These are phyloP conservation scores for Pentamera pediparva DNA, from an alignment of 53 echinoderm and acorn worm species.

Conservation along the genomic window DNA sequence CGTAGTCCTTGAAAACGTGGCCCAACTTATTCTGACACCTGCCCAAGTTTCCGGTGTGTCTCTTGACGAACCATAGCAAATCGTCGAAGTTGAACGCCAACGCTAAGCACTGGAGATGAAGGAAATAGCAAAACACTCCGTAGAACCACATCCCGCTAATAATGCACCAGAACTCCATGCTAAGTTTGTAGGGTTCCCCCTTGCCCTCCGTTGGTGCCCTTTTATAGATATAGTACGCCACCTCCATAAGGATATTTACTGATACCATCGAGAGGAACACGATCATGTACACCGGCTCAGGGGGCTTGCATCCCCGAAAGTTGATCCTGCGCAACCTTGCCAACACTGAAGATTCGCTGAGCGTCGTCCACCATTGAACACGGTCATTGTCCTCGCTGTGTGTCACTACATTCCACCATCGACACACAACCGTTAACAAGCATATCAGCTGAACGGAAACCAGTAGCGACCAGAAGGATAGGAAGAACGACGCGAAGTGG, in stretches of 20 bases:
- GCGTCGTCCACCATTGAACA: background rate
- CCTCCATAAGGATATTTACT: background rate
- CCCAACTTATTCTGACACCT: background rate
- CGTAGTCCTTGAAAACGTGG: background rate
- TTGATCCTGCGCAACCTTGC: background rate
- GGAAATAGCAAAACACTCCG: constrained; percentile 5
- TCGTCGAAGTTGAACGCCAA: background rate
- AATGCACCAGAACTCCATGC: background rate
- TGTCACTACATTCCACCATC: background rate
- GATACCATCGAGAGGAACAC: background rate
- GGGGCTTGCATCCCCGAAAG: background rate
- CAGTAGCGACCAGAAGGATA: background rate
- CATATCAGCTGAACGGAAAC: background rate
- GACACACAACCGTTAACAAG: background rate
- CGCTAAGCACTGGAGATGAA: background rate
- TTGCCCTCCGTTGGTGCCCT: background rate
- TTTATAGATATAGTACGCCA: background rate
- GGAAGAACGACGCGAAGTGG: background rate
- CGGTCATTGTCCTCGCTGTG: background rate
- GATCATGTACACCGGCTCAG: background rate
- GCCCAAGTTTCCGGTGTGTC: background rate
- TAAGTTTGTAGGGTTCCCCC: background rate
- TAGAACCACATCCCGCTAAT: constrained; percentile 4
- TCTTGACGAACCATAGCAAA: background rate
- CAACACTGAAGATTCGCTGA: background rate